Evolutionary conservation across 2,888 invertebrate genomes (phyloP), one percentile per base, ranked within the genome.

Genomic region (Halocaridina rubra): DNA sequence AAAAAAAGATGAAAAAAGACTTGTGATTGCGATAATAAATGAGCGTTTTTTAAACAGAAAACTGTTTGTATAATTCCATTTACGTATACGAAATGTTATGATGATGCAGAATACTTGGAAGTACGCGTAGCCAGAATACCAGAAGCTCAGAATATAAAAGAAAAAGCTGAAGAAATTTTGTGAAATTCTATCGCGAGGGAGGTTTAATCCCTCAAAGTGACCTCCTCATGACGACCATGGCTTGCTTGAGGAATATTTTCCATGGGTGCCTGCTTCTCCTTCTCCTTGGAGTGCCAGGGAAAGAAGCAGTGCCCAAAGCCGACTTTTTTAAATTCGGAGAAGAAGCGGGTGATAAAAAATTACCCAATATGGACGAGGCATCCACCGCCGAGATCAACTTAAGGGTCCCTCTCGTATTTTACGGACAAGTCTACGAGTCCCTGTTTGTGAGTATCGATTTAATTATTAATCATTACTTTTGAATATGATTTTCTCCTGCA

Each of bases 351-450:
- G 88, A 88, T 69, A 30, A 79, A 0, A 19, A 22, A 8, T 78
- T 88, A 29, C 81, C 71, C 2, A 27, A 46, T 0, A 29, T 30
- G 13, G 88, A 88, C 32, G 88, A 88, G n/a, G 74, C 78, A 7
- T 82, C 88, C n/a, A 84, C 87, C 22, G 46, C 80, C 2, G 85
- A 88, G 80, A 79, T 84, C 29, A 78, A 33, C 3, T 79, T 88
- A 10, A 16, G 74, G 24, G 79, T 59, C 3, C 86, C 88, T 16
- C 69, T 87, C 24, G 32, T 86, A 27, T 88, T 78, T 71, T 88
- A 82, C 67, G 84, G 80, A 0, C 85, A 84, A 16, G 61, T 80
- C 16, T 87, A 88, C 64, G n/a, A 82, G 16, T 84, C 85, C 1
- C 59, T 86, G 4, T 88, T 87, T 32, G 88, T 88, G 69, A 88